These are phyloP conservation scores for Rhinoptilus africanus DNA, from an alignment of 2,113 vertebrate species.

Conservation along the genomic window DNA sequence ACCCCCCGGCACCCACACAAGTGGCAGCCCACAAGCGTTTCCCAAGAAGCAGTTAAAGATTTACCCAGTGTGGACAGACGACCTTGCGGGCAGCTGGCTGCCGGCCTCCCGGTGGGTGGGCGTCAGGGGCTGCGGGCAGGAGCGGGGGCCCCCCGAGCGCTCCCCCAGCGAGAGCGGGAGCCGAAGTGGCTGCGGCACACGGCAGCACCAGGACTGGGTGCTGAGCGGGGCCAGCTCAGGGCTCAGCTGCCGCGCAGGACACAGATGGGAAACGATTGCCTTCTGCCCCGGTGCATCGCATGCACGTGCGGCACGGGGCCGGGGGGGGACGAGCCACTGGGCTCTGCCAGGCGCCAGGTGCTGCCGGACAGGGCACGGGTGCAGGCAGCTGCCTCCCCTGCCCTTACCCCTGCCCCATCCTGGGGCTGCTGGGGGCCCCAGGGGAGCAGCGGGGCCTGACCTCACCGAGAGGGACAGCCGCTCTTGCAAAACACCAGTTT, in stretches of 20 bases:
- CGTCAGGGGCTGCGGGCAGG: not conserved
- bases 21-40: not conserved
- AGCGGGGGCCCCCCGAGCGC: not conserved
- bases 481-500: conserved; percentile 22
- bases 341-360: conserved; percentile 34
- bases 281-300: conserved; percentile 61
- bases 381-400: not conserved
- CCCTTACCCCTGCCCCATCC: not conserved
- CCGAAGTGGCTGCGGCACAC: not conserved
- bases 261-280: conserved; percentile 70
- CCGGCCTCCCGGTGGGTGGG: not conserved
- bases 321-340: not conserved
- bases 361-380: not conserved
- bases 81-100: conserved; percentile 35
- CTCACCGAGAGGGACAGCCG: not conserved
- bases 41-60: conserved; percentile 64
- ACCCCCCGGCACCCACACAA: not conserved
- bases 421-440: not conserved
- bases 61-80: conserved; percentile 41
- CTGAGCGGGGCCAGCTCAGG: not conserved
- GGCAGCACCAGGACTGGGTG: not conserved
- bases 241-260: conserved; percentile 62
- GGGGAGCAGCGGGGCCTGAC: not conserved
- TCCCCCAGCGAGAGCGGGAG: not conserved
- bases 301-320: not conserved